Evolutionary conservation across 2,113 vertebrate genomes (phyloP).

Genomic region (Oncorhynchus tshawytscha): DNA sequence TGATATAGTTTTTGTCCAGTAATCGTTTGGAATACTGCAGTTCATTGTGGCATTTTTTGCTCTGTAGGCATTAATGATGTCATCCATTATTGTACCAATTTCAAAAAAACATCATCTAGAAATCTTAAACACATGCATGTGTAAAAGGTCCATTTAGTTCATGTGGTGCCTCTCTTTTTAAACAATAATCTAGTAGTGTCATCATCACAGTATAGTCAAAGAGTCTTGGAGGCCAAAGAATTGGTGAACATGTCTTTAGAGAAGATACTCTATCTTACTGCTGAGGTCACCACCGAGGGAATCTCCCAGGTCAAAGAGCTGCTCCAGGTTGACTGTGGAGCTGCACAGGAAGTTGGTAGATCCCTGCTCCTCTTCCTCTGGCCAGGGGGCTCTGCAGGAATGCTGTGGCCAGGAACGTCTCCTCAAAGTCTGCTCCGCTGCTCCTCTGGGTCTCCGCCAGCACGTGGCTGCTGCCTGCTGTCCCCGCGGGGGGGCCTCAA

Average conservation of each 20-base stretch:
- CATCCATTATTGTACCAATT: conserved; percentile 11
- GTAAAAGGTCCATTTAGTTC: background rate
- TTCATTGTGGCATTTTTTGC: conserved; percentile 33
- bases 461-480: conserved; percentile 34
- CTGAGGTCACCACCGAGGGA: conserved; percentile 66
- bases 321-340: conserved; percentile 75
- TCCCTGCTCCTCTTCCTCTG: conserved; percentile 80
- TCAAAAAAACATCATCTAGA: conserved; percentile 17
- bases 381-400: conserved; percentile 90
- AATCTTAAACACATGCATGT: conserved; percentile 15
- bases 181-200: background rate
- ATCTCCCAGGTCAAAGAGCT: conserved; percentile 81
- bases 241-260: conserved; percentile 53
- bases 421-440: conserved; percentile 80
- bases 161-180: background rate
- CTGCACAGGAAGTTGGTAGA: conserved; percentile 74
- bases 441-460: conserved; percentile 65
- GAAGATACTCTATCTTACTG: conserved; percentile 74
- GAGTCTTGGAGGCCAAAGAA: background rate
- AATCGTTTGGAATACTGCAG: background rate
- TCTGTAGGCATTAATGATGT: conserved; percentile 11
- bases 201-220: background rate
- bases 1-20: background rate
- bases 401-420: conserved; percentile 85
- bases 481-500: conserved; percentile 32